Evolutionary conservation across 2,888 invertebrate genomes (phyloP), one percentile per base, ranked within the genome.

Genomic region (Agrilus cyanescens): DNA sequence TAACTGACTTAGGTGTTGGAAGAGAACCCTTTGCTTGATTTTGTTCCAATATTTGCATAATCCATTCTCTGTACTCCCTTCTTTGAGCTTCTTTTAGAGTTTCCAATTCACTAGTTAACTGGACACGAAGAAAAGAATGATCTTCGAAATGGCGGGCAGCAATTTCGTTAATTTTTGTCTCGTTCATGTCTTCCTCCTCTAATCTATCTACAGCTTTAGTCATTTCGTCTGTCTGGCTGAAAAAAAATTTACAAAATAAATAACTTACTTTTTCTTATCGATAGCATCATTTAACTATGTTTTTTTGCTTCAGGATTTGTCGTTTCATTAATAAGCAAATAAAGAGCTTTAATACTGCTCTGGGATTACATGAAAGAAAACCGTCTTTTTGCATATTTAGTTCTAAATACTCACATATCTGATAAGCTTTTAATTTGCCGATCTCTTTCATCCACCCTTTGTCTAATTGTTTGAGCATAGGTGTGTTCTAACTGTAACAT

Each of bases 401-500:
- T 20, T 10, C 10, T 10, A 25, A 25, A 46, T 20, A 49, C 53
- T 49, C 54, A 74, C 82, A 72, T 74, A 51, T 78, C 73, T 25
- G 83, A 84, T 4, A 89, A 66, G 39, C 75, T 72, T 46, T 75
- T 71, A 15, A 87, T 78, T 60, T 84, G 81, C 29, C 75, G 75
- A 60, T 86, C 82, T 59, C 86, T 80, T 53, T 80, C 77, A 46
- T 79, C 72, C 36, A 81, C 74, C 57, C 85, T 78, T 55, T 80
- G 79, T 41, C 80, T 75, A 13, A 91, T 83, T 32, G 82, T 81
- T 57, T 82, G 77, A 1, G 93, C 88, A 63, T 89, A 89, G 12
- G 82, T 78, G 57, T 89, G 85, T 64, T 95, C 94, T 30, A 88
- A 79, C 57, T 87, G 85, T 14, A 95, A 71, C 59, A 95, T 85